phyloP scores from a whole-genome alignment of 2,888 invertebrate species.

The Disparrhopalites patrizii region DNA sequence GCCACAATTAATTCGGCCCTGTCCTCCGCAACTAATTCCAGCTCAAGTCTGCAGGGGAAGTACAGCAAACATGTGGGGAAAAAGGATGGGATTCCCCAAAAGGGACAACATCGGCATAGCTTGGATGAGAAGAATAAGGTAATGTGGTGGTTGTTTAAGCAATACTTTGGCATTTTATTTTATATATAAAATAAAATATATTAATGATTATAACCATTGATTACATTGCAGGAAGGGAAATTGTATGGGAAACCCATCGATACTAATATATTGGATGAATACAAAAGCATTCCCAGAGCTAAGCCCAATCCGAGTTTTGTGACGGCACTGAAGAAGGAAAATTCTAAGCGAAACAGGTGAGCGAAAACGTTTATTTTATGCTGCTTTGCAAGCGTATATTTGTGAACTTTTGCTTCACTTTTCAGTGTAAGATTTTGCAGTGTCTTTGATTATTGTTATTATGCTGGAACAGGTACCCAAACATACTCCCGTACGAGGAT shows the following conservation, averaged over 20 bases:
- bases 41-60: constrained; percentile 8
- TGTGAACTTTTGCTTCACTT: no score
- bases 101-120: neutral
- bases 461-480: constrained; percentile 57
- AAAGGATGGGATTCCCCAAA: neutral
- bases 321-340: constrained; percentile 70
- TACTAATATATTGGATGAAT: constrained; percentile 63
- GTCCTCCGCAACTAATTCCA: constrained; percentile 2
- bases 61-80: neutral
- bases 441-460: neutral
- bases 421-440: neutral
- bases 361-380: constrained; percentile 1
- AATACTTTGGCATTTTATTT: no score
- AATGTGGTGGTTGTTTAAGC: no score
- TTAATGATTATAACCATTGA: no score
- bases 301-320: constrained; percentile 66
- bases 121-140: constrained; percentile 3
- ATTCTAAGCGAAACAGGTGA: constrained; percentile 55
- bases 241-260: constrained; percentile 48
- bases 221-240: constrained; percentile 17
- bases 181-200: no score
- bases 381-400: no score
- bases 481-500: constrained; percentile 85
- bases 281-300: constrained; percentile 75
- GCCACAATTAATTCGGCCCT: neutral